Evolutionary conservation across 2,888 invertebrate species (phyloP).

Genomic region (Vanessa cardui): DNA sequence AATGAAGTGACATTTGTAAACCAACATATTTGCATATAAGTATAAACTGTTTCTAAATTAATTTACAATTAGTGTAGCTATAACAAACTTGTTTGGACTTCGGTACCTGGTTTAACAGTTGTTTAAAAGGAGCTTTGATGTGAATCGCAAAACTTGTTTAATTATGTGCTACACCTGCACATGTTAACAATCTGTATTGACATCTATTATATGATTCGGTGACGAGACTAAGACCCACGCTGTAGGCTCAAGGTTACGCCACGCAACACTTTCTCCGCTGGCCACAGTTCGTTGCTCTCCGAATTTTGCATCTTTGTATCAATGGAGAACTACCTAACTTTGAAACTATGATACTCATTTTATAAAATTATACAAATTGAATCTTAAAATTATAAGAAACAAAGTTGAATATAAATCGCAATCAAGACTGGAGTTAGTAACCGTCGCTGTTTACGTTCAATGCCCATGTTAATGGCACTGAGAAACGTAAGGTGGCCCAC

Average conservation of each 20-base stretch:
- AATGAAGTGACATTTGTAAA: too few relatives aligned
- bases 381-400: conserved; percentile 38
- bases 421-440: conserved; percentile 56
- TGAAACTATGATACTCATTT: conserved; percentile 47
- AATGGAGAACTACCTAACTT: conserved; percentile 53
- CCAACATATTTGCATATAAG: too few relatives aligned
- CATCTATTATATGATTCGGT: conserved; percentile 73
- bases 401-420: conserved; percentile 39
- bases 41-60: too few relatives aligned
- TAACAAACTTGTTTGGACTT: too few relatives aligned
- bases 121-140: neutral
- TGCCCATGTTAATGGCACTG: conserved; percentile 79
- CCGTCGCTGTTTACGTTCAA: conserved; percentile 78
- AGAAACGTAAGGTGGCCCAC: conserved; percentile 82
- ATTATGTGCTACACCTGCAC: conserved; percentile 43
- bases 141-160: neutral
- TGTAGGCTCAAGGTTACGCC: conserved; percentile 79
- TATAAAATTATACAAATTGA: conserved; percentile 36
- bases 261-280: conserved; percentile 75
- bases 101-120: too few relatives aligned
- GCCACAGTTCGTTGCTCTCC: conserved; percentile 79
- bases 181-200: conserved; percentile 55
- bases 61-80: too few relatives aligned
- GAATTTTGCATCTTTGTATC: conserved; percentile 68
- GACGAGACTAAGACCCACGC: conserved; percentile 49